Percentiles rank a stretch among this genome's conserved stretches.
These are phyloP conservation scores for Penaeus chinensis DNA, from an alignment of 1,140 invertebrate species.

Conservation along the genomic window DNA sequence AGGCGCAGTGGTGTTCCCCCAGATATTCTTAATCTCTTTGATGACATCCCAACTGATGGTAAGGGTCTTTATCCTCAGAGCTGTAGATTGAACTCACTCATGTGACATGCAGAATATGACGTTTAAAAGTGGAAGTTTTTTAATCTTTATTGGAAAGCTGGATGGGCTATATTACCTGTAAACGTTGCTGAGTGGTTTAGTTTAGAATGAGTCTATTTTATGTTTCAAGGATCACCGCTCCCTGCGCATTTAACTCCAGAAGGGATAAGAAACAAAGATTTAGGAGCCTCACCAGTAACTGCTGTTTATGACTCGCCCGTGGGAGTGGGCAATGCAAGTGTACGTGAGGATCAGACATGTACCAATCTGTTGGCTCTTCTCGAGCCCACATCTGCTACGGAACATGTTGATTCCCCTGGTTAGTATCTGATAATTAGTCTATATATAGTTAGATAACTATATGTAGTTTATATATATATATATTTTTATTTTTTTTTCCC, in stretches of 20 bases:
- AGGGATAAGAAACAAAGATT: not conserved
- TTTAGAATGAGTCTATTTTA: not conserved
- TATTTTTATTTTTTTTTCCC: no score
- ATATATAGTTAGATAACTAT: not conserved
- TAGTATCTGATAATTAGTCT: not conserved
- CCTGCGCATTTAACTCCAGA: not conserved
- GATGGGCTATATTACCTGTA: not conserved
- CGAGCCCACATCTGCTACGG: not conserved
- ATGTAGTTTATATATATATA: not conserved
- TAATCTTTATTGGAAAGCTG: not conserved
- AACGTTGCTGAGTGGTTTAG: not conserved
- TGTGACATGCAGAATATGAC: not conserved
- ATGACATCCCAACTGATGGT: conserved; percentile 13
- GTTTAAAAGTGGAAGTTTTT: not conserved
- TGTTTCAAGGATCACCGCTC: not conserved
- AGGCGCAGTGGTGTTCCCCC: not conserved
- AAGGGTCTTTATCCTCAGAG: not conserved
- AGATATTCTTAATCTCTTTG: not conserved
- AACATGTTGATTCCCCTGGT: not conserved
- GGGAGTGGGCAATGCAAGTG: not conserved
- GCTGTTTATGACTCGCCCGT: not conserved
- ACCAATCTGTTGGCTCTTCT: not conserved
- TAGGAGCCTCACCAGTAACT: not conserved
- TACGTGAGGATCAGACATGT: not conserved
- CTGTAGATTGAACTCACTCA: not conserved